Evolutionary conservation across 35 echinoderm and acorn worm species (phyloP).

Genomic region (Eucidaris tribuloides): DNA sequence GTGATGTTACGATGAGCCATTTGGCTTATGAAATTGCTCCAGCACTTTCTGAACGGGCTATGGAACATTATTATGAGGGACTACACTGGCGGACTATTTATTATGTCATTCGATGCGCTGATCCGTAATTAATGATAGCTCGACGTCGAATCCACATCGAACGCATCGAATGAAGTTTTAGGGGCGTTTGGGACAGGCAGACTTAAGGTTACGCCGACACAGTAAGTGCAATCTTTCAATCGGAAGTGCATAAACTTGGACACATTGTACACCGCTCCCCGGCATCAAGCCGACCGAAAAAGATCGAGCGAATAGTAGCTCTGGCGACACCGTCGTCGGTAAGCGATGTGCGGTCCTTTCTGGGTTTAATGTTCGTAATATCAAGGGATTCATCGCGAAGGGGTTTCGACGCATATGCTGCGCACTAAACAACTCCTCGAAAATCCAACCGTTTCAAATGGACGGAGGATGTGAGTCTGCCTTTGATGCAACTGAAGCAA

Average conservation of each 20-base stretch:
- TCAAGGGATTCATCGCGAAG: background rate
- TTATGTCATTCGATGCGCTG: background rate
- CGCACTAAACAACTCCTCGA: background rate
- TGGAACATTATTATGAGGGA: constrained; percentile 38
- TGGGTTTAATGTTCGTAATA: constrained; percentile 28
- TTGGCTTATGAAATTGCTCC: constrained; percentile 31
- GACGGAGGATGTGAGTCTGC: background rate
- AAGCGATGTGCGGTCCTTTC: constrained; percentile 16
- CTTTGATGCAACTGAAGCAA: constrained; percentile 17
- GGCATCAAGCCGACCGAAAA: background rate
- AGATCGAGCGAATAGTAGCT: background rate
- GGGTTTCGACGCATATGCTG: background rate
- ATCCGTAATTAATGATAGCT: background rate
- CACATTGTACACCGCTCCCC: background rate
- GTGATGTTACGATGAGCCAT: constrained; percentile 24
- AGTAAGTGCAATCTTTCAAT: background rate
- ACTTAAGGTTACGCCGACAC: background rate
- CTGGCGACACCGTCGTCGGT: background rate
- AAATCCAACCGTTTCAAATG: background rate
- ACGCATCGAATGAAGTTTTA: background rate
- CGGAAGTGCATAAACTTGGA: background rate
- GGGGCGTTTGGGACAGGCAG: background rate
- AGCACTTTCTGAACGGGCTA: constrained; percentile 55
- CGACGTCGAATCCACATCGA: background rate
- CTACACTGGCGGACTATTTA: background rate